These are phyloP conservation scores for Lymantria monacha DNA, from an alignment of 2,888 invertebrate species.

Conservation along the genomic window DNA sequence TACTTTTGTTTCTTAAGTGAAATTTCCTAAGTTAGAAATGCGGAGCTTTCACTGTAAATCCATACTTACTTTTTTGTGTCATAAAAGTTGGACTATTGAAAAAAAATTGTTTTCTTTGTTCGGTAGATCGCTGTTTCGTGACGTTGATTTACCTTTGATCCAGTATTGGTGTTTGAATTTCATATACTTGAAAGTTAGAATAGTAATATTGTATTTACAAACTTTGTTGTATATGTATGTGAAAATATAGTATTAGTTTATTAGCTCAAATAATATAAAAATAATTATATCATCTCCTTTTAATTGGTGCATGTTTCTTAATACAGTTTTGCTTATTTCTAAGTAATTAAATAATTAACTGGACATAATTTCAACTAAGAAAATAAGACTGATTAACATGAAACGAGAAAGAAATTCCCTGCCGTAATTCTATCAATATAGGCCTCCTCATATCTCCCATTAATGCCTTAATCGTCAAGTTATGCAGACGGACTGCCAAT, in stretches of 20 bases:
- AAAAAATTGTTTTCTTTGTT: slow-evolving; percentile 57
- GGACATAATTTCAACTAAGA: background rate
- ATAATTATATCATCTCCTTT: too few species aligned
- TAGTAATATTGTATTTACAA: background rate
- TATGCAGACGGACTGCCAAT: too few species aligned
- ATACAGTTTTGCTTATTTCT: background rate
- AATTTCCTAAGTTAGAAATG: slow-evolving; percentile 75
- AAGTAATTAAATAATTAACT: background rate
- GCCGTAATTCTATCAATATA: too few species aligned
- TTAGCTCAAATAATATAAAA: too few species aligned
- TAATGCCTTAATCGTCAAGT: too few species aligned
- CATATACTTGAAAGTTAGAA: background rate
- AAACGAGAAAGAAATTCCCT: too few species aligned
- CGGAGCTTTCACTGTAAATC: slow-evolving; percentile 72
- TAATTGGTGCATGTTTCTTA: too few species aligned
- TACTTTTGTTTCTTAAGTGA: slow-evolving; percentile 81
- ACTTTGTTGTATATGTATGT: too few species aligned
- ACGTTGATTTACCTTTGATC: slow-evolving; percentile 29
- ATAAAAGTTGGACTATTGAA: slow-evolving; percentile 76
- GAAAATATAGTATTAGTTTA: too few species aligned
- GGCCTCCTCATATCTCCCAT: too few species aligned
- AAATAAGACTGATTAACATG: too few species aligned
- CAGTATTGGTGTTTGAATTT: slow-evolving; percentile 5
- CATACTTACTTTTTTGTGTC: slow-evolving; percentile 71
- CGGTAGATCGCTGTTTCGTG: slow-evolving; percentile 20